Evolutionary conservation across 1,140 invertebrate genomes (phyloP).

Genomic region (Pemphigus obesinymphae): DNA sequence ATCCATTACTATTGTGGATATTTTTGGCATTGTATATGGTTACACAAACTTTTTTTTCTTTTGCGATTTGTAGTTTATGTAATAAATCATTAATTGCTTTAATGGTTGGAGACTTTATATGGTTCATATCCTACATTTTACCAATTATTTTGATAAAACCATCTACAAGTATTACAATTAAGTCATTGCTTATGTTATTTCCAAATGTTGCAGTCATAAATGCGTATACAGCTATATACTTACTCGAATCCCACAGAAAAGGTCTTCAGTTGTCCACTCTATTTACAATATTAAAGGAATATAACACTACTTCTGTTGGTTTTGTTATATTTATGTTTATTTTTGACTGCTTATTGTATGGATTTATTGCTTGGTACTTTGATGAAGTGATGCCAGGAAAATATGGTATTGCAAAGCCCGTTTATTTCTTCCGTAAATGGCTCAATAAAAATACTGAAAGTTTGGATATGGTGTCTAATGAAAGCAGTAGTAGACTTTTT

Average conservation of each 20-base stretch:
- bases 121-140: not conserved
- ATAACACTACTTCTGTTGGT: constrained; percentile 22
- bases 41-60: constrained; percentile 27
- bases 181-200: not conserved
- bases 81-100: not conserved
- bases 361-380: constrained; percentile 42
- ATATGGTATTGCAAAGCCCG: constrained; percentile 44
- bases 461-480: not conserved
- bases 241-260: constrained; percentile 3
- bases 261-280: constrained; percentile 13
- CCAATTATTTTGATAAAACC: not conserved
- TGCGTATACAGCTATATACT: not conserved
- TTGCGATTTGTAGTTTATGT: constrained; percentile 31
- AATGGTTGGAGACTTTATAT: not conserved
- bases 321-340: constrained; percentile 39
- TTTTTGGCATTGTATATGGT: constrained; percentile 32
- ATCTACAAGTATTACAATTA: not conserved
- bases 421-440: constrained; percentile 42
- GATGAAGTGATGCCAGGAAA: constrained; percentile 44
- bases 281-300: constrained; percentile 1
- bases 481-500: not conserved
- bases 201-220: too few relatives aligned
- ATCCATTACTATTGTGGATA: constrained; percentile 48
- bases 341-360: constrained; percentile 36
- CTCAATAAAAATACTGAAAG: not conserved